Base-by-base conservation (phyloP, 2,113 vertebrate genomes). In the Marmota flaviventris region DNA sequence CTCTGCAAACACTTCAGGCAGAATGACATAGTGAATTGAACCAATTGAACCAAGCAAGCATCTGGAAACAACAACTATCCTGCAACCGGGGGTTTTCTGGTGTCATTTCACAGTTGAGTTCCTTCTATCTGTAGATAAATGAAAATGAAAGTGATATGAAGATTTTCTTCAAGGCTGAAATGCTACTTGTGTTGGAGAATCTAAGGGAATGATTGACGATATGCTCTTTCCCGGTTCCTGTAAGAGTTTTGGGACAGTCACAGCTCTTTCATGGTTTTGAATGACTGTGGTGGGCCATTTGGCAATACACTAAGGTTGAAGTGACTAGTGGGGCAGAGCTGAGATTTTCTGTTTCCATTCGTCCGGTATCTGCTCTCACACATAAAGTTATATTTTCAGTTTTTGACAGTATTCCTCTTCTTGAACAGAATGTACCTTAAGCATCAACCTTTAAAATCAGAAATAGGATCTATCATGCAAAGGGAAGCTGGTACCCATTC, bases 91-190 rank as follows among this genome's bases (percentile, higher is more conserved):
- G 27, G 11, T 75, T 89, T 69, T 65, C 53, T 58, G 9, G 42
- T 48, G n/a, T 70, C 81, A 82, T 63, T 76, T 94, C 53, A 37
- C 61, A 87, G 70, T 0, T 39, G 16, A 87, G 37, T 67, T 87
- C 82, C 39, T 91, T 91, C 53, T 88, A 32, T 51, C 61, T 82
- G 56, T 22, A 84, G 56, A 78, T 67, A 89, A 94, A 69, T 27
- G 78, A 87, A 96, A 89, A 89, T 69, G 18, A 95, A 94, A 82
- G 53, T 4, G 42, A 61, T 75, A 67, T 8, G 34, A 93, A 78
- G n/a, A 48, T 69, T 87, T 83, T 58, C 34, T 70, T 76, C 70
- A 53, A 67, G 53, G 37, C 39, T 51, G 29, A 93, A 84, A 45
- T 34, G 65, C 17, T 82, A n/a, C 37, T 67, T 42, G 69, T 34